phyloP scores from a whole-genome alignment of 2,888 invertebrate genomes.

The Rhopalosiphum nymphaeae region DNA sequence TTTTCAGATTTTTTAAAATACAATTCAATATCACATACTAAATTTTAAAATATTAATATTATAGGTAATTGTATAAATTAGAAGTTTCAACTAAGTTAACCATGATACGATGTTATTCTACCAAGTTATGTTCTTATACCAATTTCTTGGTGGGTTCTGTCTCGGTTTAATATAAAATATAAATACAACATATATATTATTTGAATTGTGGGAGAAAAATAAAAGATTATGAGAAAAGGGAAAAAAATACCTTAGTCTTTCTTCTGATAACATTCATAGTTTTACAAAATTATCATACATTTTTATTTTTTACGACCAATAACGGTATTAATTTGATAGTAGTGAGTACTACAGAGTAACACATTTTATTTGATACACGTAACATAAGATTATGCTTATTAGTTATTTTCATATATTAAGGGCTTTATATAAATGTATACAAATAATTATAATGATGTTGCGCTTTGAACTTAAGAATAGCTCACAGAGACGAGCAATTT shows the following conservation, averaged over 20 bases:
- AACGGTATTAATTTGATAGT: neutral
- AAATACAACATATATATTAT: no score
- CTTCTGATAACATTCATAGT: neutral
- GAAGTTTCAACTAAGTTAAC: neutral
- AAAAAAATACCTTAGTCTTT: neutral
- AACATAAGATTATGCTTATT: neutral
- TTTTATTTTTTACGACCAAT: neutral
- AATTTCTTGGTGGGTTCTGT: neutral
- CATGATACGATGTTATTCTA: neutral
- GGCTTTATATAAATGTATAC: neutral
- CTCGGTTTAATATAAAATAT: neutral
- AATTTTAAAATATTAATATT: neutral
- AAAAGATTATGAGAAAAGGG: neutral
- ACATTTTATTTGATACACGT: neutral
- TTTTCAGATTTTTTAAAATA: no score
- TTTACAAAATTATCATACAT: neutral
- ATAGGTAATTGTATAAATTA: neutral
- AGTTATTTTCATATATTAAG: neutral
- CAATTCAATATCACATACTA: neutral
- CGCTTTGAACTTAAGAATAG: neutral
- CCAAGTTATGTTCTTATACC: neutral
- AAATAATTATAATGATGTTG: neutral
- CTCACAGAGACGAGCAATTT: neutral
- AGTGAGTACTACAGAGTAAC: neutral
- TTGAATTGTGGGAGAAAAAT: neutral